Conservation (phyloP, 92 coral and sea anemone species). For the Metridium senile region DNA sequence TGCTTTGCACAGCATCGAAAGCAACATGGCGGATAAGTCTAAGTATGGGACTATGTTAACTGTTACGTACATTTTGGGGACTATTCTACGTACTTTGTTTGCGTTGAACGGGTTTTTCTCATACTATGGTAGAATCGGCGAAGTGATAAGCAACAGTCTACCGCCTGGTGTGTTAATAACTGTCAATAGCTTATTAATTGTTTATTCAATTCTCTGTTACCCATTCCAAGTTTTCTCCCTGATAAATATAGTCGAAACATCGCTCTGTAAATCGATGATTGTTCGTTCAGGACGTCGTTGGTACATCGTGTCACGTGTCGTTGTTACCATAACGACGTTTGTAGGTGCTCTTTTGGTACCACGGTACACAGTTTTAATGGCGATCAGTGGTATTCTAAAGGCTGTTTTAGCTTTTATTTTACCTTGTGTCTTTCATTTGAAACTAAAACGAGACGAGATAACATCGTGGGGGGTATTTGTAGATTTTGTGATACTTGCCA, state of each 20-base stretch:
- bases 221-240: constrained; percentile 45
- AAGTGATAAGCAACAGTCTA: constrained; percentile 56
- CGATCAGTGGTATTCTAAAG: constrained; percentile 31
- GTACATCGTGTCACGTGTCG: constrained; percentile 47
- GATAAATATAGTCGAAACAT: constrained; percentile 50
- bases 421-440: constrained; percentile 30
- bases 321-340: constrained; percentile 26
- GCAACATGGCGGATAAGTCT: constrained; percentile 42
- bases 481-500: constrained; percentile 20
- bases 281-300: constrained; percentile 22
- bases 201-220: constrained; percentile 51
- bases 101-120: constrained; percentile 63
- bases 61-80: constrained; percentile 30
- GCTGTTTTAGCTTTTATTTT: constrained; percentile 23
- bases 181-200: constrained; percentile 34
- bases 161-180: constrained; percentile 40
- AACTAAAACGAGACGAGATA: constrained; percentile 19
- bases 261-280: constrained; percentile 22
- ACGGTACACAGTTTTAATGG: constrained; percentile 51
- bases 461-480: neutral
- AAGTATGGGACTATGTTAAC: constrained; percentile 35
- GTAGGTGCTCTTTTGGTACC: constrained; percentile 47
- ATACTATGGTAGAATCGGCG: constrained; percentile 43
- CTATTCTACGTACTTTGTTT: constrained; percentile 43
- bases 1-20: constrained; percentile 53